Percentiles rank a stretch among this genome's conserved stretches.
Conservation (phyloP, 2,888 invertebrate genomes). For the Amblyjoppa proteus region DNA sequence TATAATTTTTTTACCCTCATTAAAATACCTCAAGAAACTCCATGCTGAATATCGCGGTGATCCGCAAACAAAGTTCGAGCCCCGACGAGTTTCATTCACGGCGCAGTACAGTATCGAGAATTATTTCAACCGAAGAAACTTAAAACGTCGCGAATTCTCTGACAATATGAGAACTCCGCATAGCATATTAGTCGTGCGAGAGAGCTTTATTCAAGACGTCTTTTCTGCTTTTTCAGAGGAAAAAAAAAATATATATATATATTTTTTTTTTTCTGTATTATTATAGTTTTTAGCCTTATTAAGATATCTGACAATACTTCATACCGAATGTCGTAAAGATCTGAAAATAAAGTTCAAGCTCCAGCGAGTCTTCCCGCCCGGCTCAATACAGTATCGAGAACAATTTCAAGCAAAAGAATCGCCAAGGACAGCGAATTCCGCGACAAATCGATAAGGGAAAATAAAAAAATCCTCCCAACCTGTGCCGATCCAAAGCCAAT, state of each 20-base stretch:
- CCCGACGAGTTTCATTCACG: not conserved
- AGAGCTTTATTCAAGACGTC: no score
- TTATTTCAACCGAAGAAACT: not conserved
- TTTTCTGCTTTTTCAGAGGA: no score
- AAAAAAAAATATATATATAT: not conserved
- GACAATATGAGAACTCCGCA: no score
- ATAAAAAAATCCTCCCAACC: no score
- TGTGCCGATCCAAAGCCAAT: no score
- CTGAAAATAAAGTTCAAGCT: not conserved
- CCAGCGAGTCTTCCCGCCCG: not conserved
- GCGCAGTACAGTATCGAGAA: not conserved
- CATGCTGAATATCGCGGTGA: not conserved
- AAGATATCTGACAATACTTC: not conserved
- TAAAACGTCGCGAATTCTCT: no score
- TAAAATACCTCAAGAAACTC: not conserved
- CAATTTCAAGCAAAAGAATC: not conserved
- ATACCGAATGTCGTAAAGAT: not conserved
- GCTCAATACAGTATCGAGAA: not conserved
- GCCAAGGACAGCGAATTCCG: no score
- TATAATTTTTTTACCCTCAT: not conserved
- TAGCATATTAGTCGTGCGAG: no score
- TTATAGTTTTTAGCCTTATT: not conserved
- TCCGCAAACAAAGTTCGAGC: not conserved
- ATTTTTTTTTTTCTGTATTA: no score
- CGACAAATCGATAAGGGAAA: no score